Conservation (phyloP, 2,888 invertebrate species). For the Oxyteleia sp. region DNA sequence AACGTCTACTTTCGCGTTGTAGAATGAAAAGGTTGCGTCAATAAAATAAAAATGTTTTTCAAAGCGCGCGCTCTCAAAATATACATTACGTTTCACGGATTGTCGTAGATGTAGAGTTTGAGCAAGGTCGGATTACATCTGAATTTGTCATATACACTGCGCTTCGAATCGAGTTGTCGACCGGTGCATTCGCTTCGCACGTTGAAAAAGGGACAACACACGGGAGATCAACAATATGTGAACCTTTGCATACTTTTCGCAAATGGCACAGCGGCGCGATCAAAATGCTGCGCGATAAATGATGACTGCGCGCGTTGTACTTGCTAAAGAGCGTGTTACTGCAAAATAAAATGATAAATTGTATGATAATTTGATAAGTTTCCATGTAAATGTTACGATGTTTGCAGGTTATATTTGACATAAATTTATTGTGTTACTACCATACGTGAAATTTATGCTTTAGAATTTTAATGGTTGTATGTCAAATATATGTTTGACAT, state of each 20-base stretch:
- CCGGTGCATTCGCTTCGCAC: not conserved
- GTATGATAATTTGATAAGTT: no score
- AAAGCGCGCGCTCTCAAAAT: not conserved
- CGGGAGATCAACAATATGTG: slow-evolving; percentile 9
- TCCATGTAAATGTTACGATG: no score
- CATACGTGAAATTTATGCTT: no score
- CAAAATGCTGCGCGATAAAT: not conserved
- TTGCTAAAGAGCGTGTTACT: not conserved
- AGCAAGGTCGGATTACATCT: slow-evolving; percentile 14
- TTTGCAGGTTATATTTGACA: no score
- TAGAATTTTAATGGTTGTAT: no score
- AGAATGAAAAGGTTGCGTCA: not conserved
- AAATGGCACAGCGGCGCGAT: not conserved
- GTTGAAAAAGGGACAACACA: slow-evolving; percentile 3
- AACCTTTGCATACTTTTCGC: slow-evolving; percentile 7
- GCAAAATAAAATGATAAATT: not conserved
- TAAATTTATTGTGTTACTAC: no score
- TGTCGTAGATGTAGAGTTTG: not conserved
- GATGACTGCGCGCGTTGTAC: not conserved
- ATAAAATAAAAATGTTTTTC: slow-evolving; percentile 3
- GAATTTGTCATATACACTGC: slow-evolving; percentile 11
- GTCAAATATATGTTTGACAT: no score
- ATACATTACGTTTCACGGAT: slow-evolving; percentile 10
- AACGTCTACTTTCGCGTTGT: not conserved
- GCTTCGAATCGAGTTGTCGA: slow-evolving; percentile 3